phyloP scores from a whole-genome alignment of 1,140 invertebrate species.

The Bombus huntii region DNA sequence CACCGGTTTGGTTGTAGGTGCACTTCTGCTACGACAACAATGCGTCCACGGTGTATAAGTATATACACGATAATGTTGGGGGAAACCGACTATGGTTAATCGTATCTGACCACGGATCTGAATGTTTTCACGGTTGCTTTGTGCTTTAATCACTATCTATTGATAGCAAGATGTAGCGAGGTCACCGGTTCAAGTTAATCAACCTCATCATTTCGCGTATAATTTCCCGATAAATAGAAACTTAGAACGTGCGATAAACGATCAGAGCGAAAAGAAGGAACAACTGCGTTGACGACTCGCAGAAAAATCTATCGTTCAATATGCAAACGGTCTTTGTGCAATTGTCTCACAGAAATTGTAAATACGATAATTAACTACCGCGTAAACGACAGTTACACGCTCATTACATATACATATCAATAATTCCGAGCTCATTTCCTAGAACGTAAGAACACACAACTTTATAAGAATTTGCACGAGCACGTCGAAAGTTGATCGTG shows the following conservation, averaged over 20 bases:
- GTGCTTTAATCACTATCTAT: constrained; percentile 39
- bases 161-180: constrained; percentile 20
- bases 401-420: not conserved
- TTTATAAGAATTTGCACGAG: not conserved
- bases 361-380: not conserved
- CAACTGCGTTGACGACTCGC: not conserved
- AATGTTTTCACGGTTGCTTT: constrained; percentile 51
- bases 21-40: not conserved
- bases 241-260: not conserved
- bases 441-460: not conserved
- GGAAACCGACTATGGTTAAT: constrained; percentile 25
- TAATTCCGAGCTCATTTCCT: not conserved
- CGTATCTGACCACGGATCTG: constrained; percentile 27
- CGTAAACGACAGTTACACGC: not conserved
- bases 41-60: not conserved
- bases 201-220: not conserved
- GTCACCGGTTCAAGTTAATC: constrained; percentile 17
- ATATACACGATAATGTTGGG: not conserved
- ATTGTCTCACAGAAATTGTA: no score
- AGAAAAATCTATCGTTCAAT: not conserved
- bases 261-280: not conserved
- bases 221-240: constrained; percentile 37
- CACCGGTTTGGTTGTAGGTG: not conserved
- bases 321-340: no score
- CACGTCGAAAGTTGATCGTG: not conserved